Evolutionary conservation across 1,140 invertebrate genomes (phyloP), one percentile per base, ranked within the genome.

Genomic region (Asbolus verrucosus): DNA sequence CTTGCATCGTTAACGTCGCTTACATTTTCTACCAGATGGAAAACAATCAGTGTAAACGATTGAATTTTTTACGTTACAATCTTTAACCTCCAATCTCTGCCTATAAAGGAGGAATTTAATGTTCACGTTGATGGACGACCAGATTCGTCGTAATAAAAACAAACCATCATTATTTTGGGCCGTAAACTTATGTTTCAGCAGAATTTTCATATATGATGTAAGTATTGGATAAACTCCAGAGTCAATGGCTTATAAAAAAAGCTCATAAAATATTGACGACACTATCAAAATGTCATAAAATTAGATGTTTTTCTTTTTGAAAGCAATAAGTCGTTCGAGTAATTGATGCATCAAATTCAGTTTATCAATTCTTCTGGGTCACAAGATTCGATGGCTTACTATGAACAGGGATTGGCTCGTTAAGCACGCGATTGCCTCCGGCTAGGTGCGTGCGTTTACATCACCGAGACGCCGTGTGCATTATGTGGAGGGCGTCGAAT

Each of bases 301-400:
- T 63, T 63, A 8, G 11, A 19, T 30, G 33, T 63, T 63, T 24
- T 63, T 63, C 39, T 63, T 16, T 24, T 21, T 6, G 43, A 46
- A 16, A 46, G 6, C 15, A 1, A 3, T 0, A 4, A 63, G 24
- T 15, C 24, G 24, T 0, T 66, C 19, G 14, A 50, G 39, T 66
- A 66, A 66, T 66, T 66, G 63, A 66, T 50, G 39, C 63, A 66
- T 66, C 63, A 66, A 66, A 46, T 66, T 66, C 21, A 1, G 39
- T 66, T 65, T 66, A 46, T 66, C 63, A 66, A 46, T 46, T 66
- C 33, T 66, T 66, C 63, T 46, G 41, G 63, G 43, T 46, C 39
- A 66, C 8, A 31, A n/a, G 39, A 50, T 13, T 50, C 63, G 63
- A 66, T 63, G 50, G n/a, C n/a, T n/a, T n/a, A 50, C 30, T 66